Conservation (phyloP, 2,113 vertebrate species). For the Trogon surrucura region DNA sequence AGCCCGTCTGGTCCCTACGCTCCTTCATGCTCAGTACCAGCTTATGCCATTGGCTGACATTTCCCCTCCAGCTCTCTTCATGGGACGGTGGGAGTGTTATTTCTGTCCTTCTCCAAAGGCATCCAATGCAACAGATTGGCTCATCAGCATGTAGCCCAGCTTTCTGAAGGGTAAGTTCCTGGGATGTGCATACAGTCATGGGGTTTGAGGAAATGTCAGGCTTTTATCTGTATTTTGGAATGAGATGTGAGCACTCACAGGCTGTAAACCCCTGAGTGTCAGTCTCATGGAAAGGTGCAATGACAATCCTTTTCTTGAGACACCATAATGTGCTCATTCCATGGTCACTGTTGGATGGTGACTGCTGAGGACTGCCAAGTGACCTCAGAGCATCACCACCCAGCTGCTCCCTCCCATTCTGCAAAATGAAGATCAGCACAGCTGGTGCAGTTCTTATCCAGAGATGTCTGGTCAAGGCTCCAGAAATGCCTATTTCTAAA, state of each 20-base stretch:
- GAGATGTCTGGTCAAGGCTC: not conserved
- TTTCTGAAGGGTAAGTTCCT: not conserved
- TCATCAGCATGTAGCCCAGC: not conserved
- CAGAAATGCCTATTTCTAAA: not conserved
- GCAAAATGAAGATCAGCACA: not conserved
- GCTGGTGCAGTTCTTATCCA: not conserved
- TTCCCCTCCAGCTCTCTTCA: not conserved
- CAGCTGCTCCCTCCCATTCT: not conserved
- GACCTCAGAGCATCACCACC: not conserved
- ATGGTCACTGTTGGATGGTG: not conserved
- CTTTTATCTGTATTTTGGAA: not conserved
- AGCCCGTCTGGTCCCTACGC: not conserved
- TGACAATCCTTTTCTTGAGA: not conserved
- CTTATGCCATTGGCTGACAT: slow-evolving; percentile 40
- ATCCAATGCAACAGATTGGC: not conserved
- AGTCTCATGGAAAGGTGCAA: not conserved
- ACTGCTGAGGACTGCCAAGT: not conserved
- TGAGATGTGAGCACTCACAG: not conserved
- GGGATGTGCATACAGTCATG: not conserved
- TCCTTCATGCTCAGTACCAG: not conserved
- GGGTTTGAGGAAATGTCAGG: not conserved
- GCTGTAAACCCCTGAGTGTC: not conserved
- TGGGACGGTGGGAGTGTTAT: not conserved
- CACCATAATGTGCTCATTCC: accelerated
- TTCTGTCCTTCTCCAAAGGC: slow-evolving; percentile 39